Evolutionary conservation across 2,797 vertebrate species (phyloP), one percentile per base, ranked within the genome.

Genomic region (Melanotaenia trifasciata): DNA sequence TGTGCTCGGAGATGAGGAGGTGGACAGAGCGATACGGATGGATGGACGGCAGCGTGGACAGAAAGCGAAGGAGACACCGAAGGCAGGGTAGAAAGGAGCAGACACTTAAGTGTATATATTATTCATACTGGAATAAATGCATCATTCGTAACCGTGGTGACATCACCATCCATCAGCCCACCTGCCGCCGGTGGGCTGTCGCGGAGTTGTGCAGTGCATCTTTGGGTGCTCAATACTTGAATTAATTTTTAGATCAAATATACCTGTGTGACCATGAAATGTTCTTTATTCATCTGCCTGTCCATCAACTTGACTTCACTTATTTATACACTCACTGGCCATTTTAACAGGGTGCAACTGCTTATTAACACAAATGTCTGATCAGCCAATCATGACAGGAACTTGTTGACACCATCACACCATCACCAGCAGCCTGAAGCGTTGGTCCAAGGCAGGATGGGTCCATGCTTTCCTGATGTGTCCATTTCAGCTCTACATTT

Each of bases 101-200:
- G 81, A 85, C 7, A 20, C 62, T 73, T 64, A 69, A 86, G 75
- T 59, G 73, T 72, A 47, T 84, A 61, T 83, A 89, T 90, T 81
- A 88, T 89, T 90, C 84, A 89, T 80, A 56, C 14, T 0, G 69
- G 67, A 67, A 74, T 78, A 86, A 89, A 89, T 85, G 87, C 72
- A 77, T 72, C 32, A 16, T 63, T 71, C n/a, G 50, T 85, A 74
- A 79, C 77, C 9, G 22, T 30, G 64, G 75, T 68, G 84, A 87
- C 89, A 85, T 84, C 82, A 76, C 50, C 80, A 89, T 89, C 82
- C 81, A 89, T 90, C 89, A 89, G 77, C 38, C 22, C 0, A 30
- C 57, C 28, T 0, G 53, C 63, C 62, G 56, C 53, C 0, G 0
- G 53, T 0, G 12, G 11, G 54, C 16, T 3, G 53, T 2, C 30